Evolutionary conservation across 2,797 vertebrate species (phyloP).

Genomic region (Distichodus sexfasciatus): DNA sequence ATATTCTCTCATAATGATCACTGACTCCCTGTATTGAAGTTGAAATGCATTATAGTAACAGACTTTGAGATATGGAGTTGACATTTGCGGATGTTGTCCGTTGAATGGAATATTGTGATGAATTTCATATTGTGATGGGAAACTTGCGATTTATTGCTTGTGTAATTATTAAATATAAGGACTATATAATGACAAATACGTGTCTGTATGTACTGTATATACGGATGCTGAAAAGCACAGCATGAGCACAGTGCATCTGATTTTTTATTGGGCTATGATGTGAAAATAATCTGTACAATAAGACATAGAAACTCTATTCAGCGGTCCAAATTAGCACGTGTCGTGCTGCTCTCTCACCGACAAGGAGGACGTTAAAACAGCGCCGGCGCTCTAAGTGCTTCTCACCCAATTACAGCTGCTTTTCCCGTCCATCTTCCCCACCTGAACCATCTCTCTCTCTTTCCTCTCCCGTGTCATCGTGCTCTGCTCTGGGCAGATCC

Average conservation of each 20-base stretch:
- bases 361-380: conserved; percentile 25
- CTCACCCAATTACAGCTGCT: conserved; percentile 34
- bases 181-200: too few relatives aligned
- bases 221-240: too few relatives aligned
- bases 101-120: too few relatives aligned
- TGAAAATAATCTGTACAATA: conserved; percentile 12
- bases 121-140: too few relatives aligned
- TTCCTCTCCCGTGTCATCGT: conserved; percentile 8
- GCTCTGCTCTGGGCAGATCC: conserved; percentile 14
- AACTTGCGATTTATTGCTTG: too few relatives aligned
- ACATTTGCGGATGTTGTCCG: too few relatives aligned
- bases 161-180: too few relatives aligned
- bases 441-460: not conserved
- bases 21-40: too few relatives aligned
- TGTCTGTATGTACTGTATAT: too few relatives aligned
- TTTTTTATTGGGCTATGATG: conserved; percentile 13
- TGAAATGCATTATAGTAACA: too few relatives aligned
- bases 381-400: conserved; percentile 30
- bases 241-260: not conserved
- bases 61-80: too few relatives aligned
- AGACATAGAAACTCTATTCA: conserved; percentile 21
- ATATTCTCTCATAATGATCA: too few relatives aligned
- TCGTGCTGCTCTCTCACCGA: conserved; percentile 6
- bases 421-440: conserved; percentile 8
- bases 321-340: conserved; percentile 22